Evolutionary conservation across 2,797 vertebrate species (phyloP).

Genomic region (Macropus fuliginosus): DNA sequence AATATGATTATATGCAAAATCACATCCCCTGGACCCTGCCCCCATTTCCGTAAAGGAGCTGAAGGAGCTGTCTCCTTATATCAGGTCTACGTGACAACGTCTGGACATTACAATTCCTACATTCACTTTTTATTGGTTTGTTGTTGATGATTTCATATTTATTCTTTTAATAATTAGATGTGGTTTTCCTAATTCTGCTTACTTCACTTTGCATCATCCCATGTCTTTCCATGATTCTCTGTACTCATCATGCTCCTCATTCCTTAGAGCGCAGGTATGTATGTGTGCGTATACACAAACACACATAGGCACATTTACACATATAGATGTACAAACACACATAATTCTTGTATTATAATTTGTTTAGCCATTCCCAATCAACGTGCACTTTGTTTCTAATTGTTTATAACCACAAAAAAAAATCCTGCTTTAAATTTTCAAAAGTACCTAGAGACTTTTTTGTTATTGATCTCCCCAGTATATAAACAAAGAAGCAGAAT

Average conservation of each 20-base stretch:
- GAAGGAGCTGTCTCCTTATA: background rate
- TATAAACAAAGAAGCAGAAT: background rate
- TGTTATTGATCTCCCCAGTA: background rate
- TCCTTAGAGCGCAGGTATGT: background rate
- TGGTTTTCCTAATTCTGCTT: background rate
- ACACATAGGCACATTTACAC: background rate
- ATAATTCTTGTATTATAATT: no score
- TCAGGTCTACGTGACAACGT: rapidly evolving
- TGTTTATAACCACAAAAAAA: background rate
- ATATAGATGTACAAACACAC: background rate
- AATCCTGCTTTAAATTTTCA: background rate
- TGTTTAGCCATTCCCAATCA: background rate
- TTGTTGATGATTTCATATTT: background rate
- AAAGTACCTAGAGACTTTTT: background rate
- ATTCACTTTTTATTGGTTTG: background rate
- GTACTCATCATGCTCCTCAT: no score
- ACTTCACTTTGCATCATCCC: background rate
- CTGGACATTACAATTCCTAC: background rate
- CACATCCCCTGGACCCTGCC: background rate
- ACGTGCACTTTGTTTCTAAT: background rate
- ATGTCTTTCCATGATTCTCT: background rate
- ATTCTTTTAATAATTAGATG: background rate
- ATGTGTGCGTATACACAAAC: no score
- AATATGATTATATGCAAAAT: background rate
- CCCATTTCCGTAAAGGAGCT: background rate